phyloP scores from a whole-genome alignment of 2,797 vertebrate species.

The Menidia menidia region DNA sequence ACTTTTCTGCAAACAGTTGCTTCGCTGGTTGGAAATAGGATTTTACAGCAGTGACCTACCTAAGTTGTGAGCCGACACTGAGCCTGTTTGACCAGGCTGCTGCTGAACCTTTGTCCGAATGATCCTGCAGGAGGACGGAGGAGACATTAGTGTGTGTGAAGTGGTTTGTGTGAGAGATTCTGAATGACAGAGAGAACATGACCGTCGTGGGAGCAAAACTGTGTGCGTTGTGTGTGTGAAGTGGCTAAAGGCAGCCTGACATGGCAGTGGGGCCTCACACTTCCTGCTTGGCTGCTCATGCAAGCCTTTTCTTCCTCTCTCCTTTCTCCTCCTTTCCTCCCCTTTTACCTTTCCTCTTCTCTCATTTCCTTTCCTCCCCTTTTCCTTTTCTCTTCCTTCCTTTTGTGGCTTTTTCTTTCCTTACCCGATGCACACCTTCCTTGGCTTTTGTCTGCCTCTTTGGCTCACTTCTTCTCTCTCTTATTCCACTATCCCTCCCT shows the following conservation, averaged over 20 bases:
- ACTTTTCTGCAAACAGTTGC: slow-evolving; percentile 38
- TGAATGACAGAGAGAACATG: slow-evolving; percentile 78
- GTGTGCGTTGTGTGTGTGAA: slow-evolving; percentile 57
- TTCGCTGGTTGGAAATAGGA: slow-evolving; percentile 50
- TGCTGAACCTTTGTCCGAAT: slow-evolving; percentile 99
- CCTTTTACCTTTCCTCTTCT: slow-evolving; percentile 52
- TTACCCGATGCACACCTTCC: slow-evolving; percentile 59
- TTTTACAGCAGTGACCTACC: slow-evolving; percentile 82
- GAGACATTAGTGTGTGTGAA: slow-evolving; percentile 68
- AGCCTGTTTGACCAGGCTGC: slow-evolving; percentile 93
- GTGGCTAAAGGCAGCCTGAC: slow-evolving; percentile 83
- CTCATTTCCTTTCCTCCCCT: slow-evolving; percentile 60
- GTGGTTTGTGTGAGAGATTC: slow-evolving; percentile 58
- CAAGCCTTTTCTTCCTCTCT: slow-evolving; percentile 77
- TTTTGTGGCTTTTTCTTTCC: slow-evolving; percentile 63
- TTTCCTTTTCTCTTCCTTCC: slow-evolving; percentile 61
- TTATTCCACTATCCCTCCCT: slow-evolving; percentile 71
- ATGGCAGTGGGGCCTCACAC: slow-evolving; percentile 86
- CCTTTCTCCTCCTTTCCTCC: slow-evolving; percentile 48
- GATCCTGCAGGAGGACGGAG: slow-evolving; percentile 87
- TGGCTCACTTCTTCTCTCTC: slow-evolving; percentile 69
- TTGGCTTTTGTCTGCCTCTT: slow-evolving; percentile 70
- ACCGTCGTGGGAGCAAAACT: slow-evolving; percentile 75
- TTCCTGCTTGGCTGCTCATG: slow-evolving; percentile 88
- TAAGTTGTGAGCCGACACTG: slow-evolving; percentile 94